Evolutionary conservation across 2,113 vertebrate species (phyloP).

Genomic region (Odontesthes bonariensis): DNA sequence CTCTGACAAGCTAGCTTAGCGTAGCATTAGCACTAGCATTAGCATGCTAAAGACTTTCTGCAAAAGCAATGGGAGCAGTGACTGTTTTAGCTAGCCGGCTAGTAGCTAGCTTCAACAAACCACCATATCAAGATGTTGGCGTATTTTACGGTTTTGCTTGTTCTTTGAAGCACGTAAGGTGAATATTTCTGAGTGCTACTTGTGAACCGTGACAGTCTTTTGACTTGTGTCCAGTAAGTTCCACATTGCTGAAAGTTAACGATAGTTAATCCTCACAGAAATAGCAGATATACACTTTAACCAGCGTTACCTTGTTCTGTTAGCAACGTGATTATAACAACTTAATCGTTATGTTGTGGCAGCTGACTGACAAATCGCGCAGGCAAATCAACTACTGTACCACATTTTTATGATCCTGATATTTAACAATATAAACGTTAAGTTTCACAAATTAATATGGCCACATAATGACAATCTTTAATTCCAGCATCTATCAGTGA

Average conservation of each 20-base stretch:
- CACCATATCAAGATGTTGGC: no score
- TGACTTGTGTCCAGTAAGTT: no score
- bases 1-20: conserved; percentile 43
- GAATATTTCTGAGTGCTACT: fast-evolving
- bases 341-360: neutral
- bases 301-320: neutral
- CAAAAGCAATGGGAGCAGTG: neutral
- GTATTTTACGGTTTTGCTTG: no score
- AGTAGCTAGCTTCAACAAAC: conserved; percentile 6
- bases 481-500: neutral
- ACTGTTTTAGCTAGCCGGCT: conserved; percentile 18
- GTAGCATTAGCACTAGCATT: conserved; percentile 49
- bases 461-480: neutral
- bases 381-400: neutral
- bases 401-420: neutral
- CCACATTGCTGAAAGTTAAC: neutral
- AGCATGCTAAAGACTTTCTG: conserved; percentile 33
- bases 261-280: neutral
- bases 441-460: neutral
- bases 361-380: neutral
- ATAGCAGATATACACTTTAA: conserved; percentile 1
- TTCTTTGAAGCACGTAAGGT: neutral
- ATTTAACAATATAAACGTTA: neutral
- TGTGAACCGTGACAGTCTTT: neutral
- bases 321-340: neutral